phyloP scores from a whole-genome alignment of 2,888 invertebrate genomes.

The Papilio demoleus region DNA sequence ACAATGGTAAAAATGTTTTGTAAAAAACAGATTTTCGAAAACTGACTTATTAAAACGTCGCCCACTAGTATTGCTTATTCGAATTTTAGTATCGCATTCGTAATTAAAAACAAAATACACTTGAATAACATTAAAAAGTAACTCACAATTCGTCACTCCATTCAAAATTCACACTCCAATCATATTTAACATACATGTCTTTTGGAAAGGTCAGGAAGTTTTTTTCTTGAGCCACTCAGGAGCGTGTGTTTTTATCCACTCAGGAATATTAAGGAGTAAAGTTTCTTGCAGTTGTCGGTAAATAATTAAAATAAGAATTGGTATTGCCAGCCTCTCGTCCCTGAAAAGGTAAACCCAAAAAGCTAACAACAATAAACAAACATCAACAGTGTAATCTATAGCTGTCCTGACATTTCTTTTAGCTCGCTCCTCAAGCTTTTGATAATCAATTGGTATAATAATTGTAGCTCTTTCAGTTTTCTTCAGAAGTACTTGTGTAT shows the following conservation, averaged over 20 bases:
- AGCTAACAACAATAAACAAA: conserved; percentile 89
- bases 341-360: conserved; percentile 92
- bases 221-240: conserved; percentile 76
- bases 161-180: conserved; percentile 70
- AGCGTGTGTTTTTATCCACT: conserved; percentile 77
- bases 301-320: conserved; percentile 89
- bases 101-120: conserved; percentile 51
- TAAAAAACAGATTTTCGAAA: conserved; percentile 55
- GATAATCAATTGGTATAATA: conserved; percentile 78
- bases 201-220: conserved; percentile 74
- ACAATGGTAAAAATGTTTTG: conserved; percentile 53
- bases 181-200: conserved; percentile 72
- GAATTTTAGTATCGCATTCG: conserved; percentile 47
- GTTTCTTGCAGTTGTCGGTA: conserved; percentile 90
- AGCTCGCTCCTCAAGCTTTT: conserved; percentile 84
- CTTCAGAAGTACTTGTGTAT: conserved; percentile 67
- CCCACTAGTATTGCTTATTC: conserved; percentile 61
- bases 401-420: conserved; percentile 87
- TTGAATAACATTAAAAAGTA: conserved; percentile 63
- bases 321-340: conserved; percentile 91
- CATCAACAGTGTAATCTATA: conserved; percentile 89
- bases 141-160: conserved; percentile 74
- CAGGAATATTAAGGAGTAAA: conserved; percentile 82
- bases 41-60: conserved; percentile 55
- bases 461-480: conserved; percentile 76